Evolutionary conservation across 1,140 invertebrate species (phyloP).

Genomic region (Musca domestica): DNA sequence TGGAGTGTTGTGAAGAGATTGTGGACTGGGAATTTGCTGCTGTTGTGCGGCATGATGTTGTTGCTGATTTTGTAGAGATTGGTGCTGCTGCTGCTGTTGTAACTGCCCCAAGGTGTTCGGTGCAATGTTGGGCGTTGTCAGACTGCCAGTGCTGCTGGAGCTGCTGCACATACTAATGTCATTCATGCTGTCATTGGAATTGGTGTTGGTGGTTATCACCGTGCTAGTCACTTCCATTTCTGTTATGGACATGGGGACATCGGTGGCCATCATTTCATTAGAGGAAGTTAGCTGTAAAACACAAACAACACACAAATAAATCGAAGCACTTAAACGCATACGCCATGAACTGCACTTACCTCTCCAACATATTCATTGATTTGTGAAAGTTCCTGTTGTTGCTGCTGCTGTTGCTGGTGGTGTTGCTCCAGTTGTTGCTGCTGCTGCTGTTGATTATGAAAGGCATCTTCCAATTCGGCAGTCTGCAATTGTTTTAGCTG

Average conservation of each 20-base stretch:
- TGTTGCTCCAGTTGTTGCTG: background rate
- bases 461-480: too few species aligned
- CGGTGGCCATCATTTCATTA: conserved; percentile 30
- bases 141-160: conserved; percentile 28
- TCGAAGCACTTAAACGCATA: too few species aligned
- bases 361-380: conserved; percentile 12
- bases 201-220: conserved; percentile 50
- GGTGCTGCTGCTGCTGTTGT: conserved; percentile 31
- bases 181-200: conserved; percentile 50
- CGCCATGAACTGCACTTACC: too few species aligned
- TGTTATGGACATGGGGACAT: conserved; percentile 50
- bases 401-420: conserved; percentile 26
- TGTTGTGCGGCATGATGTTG: conserved; percentile 31
- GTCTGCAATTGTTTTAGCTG: conserved; percentile 33
- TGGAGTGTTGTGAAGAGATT: conserved; percentile 31
- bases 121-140: background rate
- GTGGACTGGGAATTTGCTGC: conserved; percentile 26
- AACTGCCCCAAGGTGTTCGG: conserved; percentile 11
- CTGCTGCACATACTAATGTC: conserved; percentile 42
- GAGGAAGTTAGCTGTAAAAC: background rate
- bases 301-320: too few species aligned
- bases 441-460: too few species aligned
- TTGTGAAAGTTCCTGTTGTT: conserved; percentile 27
- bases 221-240: conserved; percentile 53
- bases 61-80: conserved; percentile 28